These are phyloP conservation scores for Lepidotrigona ventralis DNA, from an alignment of 1,140 invertebrate species.

Conservation along the genomic window DNA sequence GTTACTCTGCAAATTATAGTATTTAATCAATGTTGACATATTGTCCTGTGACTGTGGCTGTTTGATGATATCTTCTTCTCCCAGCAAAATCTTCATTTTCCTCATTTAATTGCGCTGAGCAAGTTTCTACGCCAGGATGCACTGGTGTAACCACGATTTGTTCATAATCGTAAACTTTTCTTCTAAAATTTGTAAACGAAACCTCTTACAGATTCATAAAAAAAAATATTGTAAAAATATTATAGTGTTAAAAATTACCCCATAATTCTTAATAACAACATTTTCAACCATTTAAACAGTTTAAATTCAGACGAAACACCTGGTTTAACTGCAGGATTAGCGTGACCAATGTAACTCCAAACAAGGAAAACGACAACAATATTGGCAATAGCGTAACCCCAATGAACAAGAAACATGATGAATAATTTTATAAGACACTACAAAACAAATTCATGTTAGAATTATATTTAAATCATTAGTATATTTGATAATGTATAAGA, in stretches of 20 bases:
- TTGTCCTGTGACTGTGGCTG: slow-evolving; percentile 88
- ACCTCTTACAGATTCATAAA: slow-evolving; percentile 71
- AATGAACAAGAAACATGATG: slow-evolving; percentile 96
- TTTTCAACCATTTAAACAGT: slow-evolving; percentile 91
- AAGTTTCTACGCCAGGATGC: slow-evolving; percentile 89
- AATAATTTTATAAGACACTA: slow-evolving; percentile 92
- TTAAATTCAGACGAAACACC: slow-evolving; percentile 94
- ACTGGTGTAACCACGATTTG: slow-evolving; percentile 94
- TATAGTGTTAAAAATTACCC: slow-evolving; percentile 82
- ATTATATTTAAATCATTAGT: background rate
- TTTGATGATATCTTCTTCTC: slow-evolving; percentile 95
- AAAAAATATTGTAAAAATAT: no score
- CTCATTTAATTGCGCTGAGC: slow-evolving; percentile 93
- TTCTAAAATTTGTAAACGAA: slow-evolving; percentile 77
- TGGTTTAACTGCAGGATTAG: slow-evolving; percentile 96
- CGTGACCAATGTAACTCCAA: slow-evolving; percentile 96
- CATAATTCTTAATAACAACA: slow-evolving; percentile 86
- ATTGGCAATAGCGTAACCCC: slow-evolving; percentile 93
- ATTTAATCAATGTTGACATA: slow-evolving; percentile 83
- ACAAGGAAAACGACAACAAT: slow-evolving; percentile 90
- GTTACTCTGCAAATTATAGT: background rate
- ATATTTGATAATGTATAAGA: background rate
- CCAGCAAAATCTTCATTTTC: slow-evolving; percentile 97
- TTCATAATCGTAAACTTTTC: slow-evolving; percentile 90
- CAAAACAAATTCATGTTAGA: slow-evolving; percentile 69